Conservation (phyloP, 1,140 invertebrate species). For the Drosophila hydei region DNA sequence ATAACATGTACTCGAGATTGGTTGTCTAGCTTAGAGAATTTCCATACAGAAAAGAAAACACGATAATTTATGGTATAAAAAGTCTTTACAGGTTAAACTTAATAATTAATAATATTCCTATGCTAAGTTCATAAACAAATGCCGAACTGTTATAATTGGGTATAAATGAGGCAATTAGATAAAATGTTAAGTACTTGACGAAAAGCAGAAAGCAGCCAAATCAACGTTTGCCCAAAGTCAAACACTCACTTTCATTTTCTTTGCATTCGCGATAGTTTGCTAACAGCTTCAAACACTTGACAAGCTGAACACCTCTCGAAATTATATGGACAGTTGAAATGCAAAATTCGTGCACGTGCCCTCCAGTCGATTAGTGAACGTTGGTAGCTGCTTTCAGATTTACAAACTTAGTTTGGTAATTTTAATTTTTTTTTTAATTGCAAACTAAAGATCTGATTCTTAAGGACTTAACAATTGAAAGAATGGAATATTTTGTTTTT, state of each 20-base stretch:
- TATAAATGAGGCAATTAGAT: not conserved
- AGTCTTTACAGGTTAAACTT: not conserved
- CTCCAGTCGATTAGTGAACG: constrained; percentile 20
- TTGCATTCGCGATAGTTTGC: constrained; percentile 9
- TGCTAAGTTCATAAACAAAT: not conserved
- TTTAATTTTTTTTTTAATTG: not conserved
- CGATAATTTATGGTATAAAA: not conserved
- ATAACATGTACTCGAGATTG: constrained; percentile 7
- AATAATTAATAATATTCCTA: not conserved
- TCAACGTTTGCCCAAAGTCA: not conserved
- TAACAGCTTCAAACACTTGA: not conserved
- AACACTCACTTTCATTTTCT: constrained; percentile 43
- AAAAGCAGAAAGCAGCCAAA: not conserved
- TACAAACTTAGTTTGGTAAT: not conserved
- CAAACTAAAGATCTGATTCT: not conserved
- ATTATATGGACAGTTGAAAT: constrained; percentile 27
- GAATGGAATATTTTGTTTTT: too few relatives aligned
- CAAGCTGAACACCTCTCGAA: constrained; percentile 11
- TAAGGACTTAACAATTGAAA: too few relatives aligned
- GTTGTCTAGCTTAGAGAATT: not conserved
- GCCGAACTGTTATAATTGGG: not conserved
- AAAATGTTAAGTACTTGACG: not conserved
- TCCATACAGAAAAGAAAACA: not conserved
- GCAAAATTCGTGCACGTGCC: constrained; percentile 33
- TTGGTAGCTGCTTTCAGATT: constrained; percentile 25